phyloP scores from a whole-genome alignment of 2,888 invertebrate genomes.

The Agrochola lota region DNA sequence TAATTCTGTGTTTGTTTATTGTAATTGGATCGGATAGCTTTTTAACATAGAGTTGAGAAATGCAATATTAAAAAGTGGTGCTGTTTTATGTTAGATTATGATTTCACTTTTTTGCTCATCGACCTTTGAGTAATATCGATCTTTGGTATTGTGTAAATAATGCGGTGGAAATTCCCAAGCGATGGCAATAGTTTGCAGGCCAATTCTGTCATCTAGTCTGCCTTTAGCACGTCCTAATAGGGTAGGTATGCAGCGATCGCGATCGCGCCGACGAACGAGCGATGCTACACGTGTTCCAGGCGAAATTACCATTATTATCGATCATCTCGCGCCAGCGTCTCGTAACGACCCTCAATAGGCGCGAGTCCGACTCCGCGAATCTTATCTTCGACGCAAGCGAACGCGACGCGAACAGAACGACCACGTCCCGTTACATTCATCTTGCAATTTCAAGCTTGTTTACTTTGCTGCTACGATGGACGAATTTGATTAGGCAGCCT shows the following conservation, averaged over 20 bases:
- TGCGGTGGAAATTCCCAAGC: constrained; percentile 50
- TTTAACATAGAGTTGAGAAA: constrained; percentile 19
- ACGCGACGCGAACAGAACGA: constrained; percentile 68
- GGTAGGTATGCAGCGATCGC: constrained; percentile 81
- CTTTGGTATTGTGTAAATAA: constrained; percentile 31
- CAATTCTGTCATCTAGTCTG: constrained; percentile 81
- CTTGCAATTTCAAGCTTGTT: constrained; percentile 79
- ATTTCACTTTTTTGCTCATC: constrained; percentile 11
- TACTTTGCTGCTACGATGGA: constrained; percentile 74
- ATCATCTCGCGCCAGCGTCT: constrained; percentile 87
- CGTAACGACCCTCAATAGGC: constrained; percentile 89
- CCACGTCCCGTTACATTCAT: constrained; percentile 79
- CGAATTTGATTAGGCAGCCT: constrained; percentile 63
- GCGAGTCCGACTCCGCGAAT: constrained; percentile 79
- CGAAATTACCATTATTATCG: constrained; percentile 91
- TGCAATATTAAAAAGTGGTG: background rate
- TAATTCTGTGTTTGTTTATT: constrained; percentile 59
- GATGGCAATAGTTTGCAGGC: constrained; percentile 67
- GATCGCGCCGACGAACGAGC: constrained; percentile 83
- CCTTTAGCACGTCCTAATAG: constrained; percentile 86
- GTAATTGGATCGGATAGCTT: constrained; percentile 50
- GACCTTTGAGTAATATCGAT: background rate
- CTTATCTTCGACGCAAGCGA: constrained; percentile 77
- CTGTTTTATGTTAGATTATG: constrained; percentile 6
- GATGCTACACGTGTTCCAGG: constrained; percentile 88